Evolutionary conservation across 64 coral and sea anemone genomes (phyloP), one percentile per base, ranked within the genome.

Genomic region (Stichodactyla helianthus): DNA sequence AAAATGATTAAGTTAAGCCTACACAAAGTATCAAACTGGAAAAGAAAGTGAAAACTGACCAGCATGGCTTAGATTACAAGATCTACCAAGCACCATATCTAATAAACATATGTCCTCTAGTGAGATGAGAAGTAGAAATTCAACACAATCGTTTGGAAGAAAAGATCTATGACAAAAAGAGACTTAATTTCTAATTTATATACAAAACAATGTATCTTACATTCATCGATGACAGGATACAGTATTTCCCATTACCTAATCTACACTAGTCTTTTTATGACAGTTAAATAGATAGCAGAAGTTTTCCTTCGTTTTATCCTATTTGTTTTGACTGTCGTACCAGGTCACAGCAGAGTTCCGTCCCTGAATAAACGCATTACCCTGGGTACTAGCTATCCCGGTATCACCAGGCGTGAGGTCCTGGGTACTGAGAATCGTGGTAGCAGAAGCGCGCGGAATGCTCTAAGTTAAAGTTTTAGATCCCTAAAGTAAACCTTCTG

Each of bases 151-250:
- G 12, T 74, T 74, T 74, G 68, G 10, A 31, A n/a, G 68, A 10
- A 6, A 13, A 13, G 22, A 74, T n/a, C 22, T 31, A 11, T n/a
- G 68, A 2, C 68, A n/a, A 23, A 74, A 31, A 74, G 17, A 74
- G 22, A 58, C 9, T 27, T 4, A 31, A 13, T 31, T 74, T 23
- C 68, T 74, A 74, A 74, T 74, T 74, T 74, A 74, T 74, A 74
- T 74, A 74, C 68, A 74, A 74, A 74, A 74, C 68, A 74, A 74
- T 31, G 8, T 74, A 25, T 74, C 68, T 74, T 31, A 74, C 68
- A 74, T 74, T 74, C 20, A 10, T 8, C 11, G 68, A 35, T 74
- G 7, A 74, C 8, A 12, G 25, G 7, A 9, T 11, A 74, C 68
- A 19, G 10, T 74, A 74, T 31, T 74, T 27, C 25, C 68, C 68